Conservation (phyloP, 2,888 invertebrate genomes). For the Chaitophorus viminalis region DNA sequence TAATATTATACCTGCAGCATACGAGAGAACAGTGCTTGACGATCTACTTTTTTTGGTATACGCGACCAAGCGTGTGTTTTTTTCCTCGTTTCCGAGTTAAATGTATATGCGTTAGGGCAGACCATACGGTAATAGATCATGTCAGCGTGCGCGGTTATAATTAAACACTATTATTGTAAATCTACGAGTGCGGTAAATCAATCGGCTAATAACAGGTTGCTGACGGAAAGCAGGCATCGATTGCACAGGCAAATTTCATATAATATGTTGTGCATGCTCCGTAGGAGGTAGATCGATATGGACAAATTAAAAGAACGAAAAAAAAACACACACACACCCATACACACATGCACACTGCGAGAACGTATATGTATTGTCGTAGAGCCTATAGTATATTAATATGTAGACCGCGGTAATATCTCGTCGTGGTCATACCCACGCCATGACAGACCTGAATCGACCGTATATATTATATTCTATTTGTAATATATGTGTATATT, state of each 20-base stretch:
- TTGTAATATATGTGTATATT: neutral
- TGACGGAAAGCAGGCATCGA: neutral
- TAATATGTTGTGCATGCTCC: conserved; percentile 1
- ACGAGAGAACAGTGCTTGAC: neutral
- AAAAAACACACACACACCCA: no score
- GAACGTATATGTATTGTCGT: neutral
- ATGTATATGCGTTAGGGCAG: neutral
- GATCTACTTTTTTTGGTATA: neutral
- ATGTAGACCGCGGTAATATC: neutral
- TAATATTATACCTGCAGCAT: neutral
- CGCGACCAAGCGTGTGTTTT: neutral
- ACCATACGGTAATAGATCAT: conserved; percentile 38
- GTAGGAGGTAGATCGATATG: conserved; percentile 50
- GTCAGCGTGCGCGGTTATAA: conserved; percentile 31
- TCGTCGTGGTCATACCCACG: neutral
- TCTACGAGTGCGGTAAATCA: conserved; percentile 53
- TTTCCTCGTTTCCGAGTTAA: conserved; percentile 8
- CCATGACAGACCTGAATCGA: neutral
- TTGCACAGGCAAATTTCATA: conserved; percentile 16
- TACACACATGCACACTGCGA: no score
- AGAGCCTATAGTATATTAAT: no score
- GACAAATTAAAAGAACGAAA: neutral
- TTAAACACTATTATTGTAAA: conserved; percentile 44
- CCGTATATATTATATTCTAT: neutral
- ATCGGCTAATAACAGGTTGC: conserved; percentile 54